Evolutionary conservation across 2,113 vertebrate species (phyloP).

Genomic region (Tichodroma muraria): DNA sequence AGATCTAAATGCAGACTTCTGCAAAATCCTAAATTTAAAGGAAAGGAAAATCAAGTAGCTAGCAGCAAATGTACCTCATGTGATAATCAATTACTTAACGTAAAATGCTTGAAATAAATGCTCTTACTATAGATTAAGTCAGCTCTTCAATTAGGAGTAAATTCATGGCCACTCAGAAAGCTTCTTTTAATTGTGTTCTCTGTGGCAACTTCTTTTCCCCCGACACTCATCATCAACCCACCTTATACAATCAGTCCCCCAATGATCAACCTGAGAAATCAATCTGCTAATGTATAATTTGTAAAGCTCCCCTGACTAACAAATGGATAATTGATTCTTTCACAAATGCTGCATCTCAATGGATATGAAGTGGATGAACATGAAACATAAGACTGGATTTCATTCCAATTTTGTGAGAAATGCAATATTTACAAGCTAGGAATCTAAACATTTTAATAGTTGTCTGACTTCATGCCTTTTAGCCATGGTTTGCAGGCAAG

Average conservation of each 20-base stretch:
- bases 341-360: constrained; percentile 76
- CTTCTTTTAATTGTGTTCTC: constrained; percentile 76
- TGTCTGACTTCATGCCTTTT: constrained; percentile 45
- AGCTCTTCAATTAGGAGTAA: constrained; percentile 78
- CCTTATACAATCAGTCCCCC: constrained; percentile 65
- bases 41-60: constrained; percentile 38
- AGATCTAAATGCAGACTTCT: constrained; percentile 44
- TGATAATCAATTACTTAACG: constrained; percentile 75
- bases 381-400: constrained; percentile 53
- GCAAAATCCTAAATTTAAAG: constrained; percentile 60
- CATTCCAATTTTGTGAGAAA: constrained; percentile 37
- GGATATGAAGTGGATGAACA: constrained; percentile 64
- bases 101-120: constrained; percentile 72
- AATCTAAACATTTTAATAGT: constrained; percentile 29
- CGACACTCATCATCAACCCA: constrained; percentile 71
- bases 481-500: constrained; percentile 35
- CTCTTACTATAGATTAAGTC: constrained; percentile 78
- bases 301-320: constrained; percentile 79
- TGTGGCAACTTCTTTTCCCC: constrained; percentile 70
- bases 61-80: constrained; percentile 44
- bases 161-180: constrained; percentile 69
- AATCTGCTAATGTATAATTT: constrained; percentile 85
- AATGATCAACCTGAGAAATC: constrained; percentile 75
- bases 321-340: constrained; percentile 85
- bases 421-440: constrained; percentile 31